phyloP scores from a whole-genome alignment of 2,888 invertebrate species.

The Fissipunctia ypsillon region DNA sequence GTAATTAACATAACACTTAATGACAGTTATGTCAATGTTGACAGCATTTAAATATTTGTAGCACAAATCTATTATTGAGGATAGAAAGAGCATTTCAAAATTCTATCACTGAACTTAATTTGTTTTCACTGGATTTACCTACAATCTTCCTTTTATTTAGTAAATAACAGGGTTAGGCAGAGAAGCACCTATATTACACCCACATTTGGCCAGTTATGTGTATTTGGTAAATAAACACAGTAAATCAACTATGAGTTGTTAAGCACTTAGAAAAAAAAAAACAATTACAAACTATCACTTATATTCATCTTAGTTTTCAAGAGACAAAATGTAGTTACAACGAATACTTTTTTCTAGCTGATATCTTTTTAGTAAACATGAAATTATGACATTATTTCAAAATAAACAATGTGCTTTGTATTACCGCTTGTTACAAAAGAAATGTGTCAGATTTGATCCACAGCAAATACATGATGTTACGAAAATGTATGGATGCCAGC shows the following conservation, averaged over 20 bases:
- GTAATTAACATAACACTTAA: not conserved
- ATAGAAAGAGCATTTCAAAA: too few relatives aligned
- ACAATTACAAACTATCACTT: not conserved
- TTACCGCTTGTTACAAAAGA: conserved; percentile 14
- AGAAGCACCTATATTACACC: too few relatives aligned
- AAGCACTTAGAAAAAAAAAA: not conserved
- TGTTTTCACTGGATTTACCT: too few relatives aligned
- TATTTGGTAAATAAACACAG: not conserved
- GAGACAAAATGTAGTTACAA: not conserved
- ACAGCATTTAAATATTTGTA: too few relatives aligned
- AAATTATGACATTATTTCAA: conserved; percentile 10
- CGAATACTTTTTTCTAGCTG: not conserved
- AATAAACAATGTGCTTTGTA: conserved; percentile 16
- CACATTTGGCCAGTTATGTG: too few relatives aligned
- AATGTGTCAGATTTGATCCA: conserved; percentile 42
- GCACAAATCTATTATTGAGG: too few relatives aligned
- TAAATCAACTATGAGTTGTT: not conserved
- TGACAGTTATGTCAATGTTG: too few relatives aligned
- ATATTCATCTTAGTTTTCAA: not conserved
- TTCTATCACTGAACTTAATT: too few relatives aligned
- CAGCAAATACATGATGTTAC: conserved; percentile 20
- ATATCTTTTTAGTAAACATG: conserved; percentile 24
- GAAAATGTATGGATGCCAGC: too few relatives aligned
- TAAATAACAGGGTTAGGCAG: too few relatives aligned
- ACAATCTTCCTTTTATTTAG: too few relatives aligned